These are phyloP conservation scores for Spea bombifrons DNA, from an alignment of 2,113 vertebrate species.

Conservation along the genomic window DNA sequence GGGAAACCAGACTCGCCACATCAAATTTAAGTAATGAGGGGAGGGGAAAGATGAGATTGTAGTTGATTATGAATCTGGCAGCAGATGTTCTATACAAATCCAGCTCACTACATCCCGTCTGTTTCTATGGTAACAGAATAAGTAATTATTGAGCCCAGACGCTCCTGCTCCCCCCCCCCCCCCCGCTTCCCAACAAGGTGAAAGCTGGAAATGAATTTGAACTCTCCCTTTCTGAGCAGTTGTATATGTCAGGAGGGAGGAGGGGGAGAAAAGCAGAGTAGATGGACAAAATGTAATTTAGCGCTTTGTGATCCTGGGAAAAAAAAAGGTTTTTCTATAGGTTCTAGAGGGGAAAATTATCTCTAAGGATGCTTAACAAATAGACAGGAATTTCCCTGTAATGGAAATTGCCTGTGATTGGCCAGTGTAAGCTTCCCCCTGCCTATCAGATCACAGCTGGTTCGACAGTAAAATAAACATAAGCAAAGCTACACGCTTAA, in stretches of 20 bases:
- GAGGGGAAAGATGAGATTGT: conserved; percentile 61
- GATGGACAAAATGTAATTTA: conserved; percentile 40
- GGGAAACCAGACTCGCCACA: conserved; percentile 56
- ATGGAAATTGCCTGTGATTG: conserved; percentile 74
- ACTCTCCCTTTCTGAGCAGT: conserved; percentile 48
- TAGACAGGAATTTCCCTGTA: conserved; percentile 74
- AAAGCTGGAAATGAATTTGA: conserved; percentile 64
- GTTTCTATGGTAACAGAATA: conserved; percentile 95
- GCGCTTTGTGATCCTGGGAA: conserved; percentile 45
- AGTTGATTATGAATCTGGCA: conserved; percentile 72
- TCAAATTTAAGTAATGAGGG: conserved; percentile 56
- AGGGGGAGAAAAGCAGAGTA: neutral
- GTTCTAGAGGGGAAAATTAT: conserved; percentile 53
- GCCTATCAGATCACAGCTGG: conserved; percentile 78
- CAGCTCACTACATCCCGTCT: conserved; percentile 84
- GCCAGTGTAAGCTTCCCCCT: conserved; percentile 65
- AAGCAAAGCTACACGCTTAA: conserved; percentile 74
- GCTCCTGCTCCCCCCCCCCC: conserved; percentile 58
- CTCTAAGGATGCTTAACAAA: conserved; percentile 68
- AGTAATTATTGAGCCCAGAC: conserved; percentile 80
- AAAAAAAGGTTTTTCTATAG: conserved; percentile 34
- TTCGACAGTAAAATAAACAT: conserved; percentile 76
- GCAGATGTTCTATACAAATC: conserved; percentile 84
- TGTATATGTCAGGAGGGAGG: conserved; percentile 7
- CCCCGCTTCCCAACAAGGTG: conserved; percentile 64